Percentiles rank a stretch among this genome's conserved stretches.
These are phyloP conservation scores for Cenopis cana DNA, from an alignment of 2,888 invertebrate genomes.

Conservation along the genomic window DNA sequence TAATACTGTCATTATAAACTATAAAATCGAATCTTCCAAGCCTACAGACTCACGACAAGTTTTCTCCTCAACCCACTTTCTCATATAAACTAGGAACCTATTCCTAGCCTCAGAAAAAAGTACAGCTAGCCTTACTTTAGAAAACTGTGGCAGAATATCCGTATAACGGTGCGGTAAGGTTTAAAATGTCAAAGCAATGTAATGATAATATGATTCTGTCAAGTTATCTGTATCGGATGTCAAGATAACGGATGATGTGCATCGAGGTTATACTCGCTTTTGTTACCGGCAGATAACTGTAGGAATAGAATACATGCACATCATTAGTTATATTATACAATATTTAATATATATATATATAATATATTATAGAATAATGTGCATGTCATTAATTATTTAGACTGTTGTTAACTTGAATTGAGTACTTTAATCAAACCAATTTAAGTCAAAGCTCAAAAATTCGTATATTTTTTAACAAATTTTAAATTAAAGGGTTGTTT, in stretches of 20 bases:
- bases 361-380: no score
- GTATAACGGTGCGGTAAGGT: constrained; percentile 43
- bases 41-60: constrained; percentile 26
- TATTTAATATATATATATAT: background rate
- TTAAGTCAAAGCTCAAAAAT: no score
- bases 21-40: background rate
- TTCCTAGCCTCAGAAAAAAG: constrained; percentile 6
- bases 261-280: constrained; percentile 49
- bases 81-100: constrained; percentile 6
- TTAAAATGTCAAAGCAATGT: constrained; percentile 47
- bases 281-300: constrained; percentile 11
- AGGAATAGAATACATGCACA: constrained; percentile 1
- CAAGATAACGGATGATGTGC: constrained; percentile 62
- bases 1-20: background rate
- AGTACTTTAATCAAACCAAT: background rate
- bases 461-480: no score
- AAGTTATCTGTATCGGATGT: constrained; percentile 55
- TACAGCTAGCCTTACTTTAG: background rate
- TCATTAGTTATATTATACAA: no score
- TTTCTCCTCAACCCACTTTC: constrained; percentile 32
- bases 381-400: background rate
- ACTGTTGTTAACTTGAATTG: background rate
- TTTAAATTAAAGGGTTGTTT: no score
- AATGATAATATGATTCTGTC: constrained; percentile 47
- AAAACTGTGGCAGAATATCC: background rate